Conservation (phyloP, 2,797 vertebrate species). For the Denticeps clupeoides region DNA sequence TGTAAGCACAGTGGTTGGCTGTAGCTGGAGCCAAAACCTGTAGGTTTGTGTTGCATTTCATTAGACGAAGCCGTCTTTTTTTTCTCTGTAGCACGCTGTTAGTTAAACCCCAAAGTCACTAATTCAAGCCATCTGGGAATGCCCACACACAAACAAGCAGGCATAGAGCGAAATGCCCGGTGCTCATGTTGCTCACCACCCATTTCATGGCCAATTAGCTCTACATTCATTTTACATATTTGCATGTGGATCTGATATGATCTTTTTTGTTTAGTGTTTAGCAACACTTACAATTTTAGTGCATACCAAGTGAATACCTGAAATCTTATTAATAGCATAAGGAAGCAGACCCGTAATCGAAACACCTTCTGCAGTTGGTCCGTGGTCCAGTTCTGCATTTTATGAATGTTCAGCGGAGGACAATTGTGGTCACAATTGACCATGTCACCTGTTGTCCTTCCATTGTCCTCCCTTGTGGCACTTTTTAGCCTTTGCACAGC, state of each 20-base stretch:
- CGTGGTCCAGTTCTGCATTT: too few relatives aligned
- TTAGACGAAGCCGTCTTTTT: neutral
- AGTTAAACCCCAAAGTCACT: conserved; percentile 11
- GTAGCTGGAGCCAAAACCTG: neutral
- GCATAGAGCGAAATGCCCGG: neutral
- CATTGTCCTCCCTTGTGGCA: too few relatives aligned
- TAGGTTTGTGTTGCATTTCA: neutral
- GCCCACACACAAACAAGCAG: conserved; percentile 13
- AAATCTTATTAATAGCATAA: too few relatives aligned
- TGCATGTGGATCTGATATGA: neutral
- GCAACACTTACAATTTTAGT: neutral
- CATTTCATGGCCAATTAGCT: conserved; percentile 15
- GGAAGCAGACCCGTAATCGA: too few relatives aligned
- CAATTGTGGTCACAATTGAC: too few relatives aligned
- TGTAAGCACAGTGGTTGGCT: conserved; percentile 33
- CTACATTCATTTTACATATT: conserved; percentile 5
- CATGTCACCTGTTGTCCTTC: too few relatives aligned
- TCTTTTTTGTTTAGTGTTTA: neutral
- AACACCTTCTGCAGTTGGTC: too few relatives aligned
- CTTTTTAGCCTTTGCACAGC: too few relatives aligned
- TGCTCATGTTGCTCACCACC: neutral
- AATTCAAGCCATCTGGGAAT: conserved; percentile 21
- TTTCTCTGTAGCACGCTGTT: conserved; percentile 12
- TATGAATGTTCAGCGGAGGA: too few relatives aligned
- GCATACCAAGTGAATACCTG: too few relatives aligned